phyloP scores from a whole-genome alignment of 2,888 invertebrate genomes.

The Epiblema foenella region DNA sequence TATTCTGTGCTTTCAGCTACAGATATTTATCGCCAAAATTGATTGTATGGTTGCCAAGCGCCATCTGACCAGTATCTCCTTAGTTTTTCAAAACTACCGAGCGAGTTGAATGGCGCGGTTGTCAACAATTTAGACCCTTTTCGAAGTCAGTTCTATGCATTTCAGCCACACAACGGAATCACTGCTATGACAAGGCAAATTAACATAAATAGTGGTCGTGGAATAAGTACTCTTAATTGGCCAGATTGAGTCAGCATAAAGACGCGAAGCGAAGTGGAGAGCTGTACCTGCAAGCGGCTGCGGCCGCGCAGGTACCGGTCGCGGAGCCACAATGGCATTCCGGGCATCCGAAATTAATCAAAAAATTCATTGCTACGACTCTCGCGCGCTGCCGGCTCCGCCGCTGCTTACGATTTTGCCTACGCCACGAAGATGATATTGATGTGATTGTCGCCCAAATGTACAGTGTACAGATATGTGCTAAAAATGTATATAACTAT shows the following conservation, averaged over 20 bases:
- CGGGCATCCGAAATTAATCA: constrained; percentile 81
- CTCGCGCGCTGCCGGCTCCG: constrained; percentile 63
- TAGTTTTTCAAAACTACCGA: too few species aligned
- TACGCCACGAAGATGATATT: constrained; percentile 2
- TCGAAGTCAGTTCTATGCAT: neutral
- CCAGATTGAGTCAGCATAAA: constrained; percentile 18
- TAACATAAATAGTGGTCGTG: neutral
- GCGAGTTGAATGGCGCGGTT: too few species aligned
- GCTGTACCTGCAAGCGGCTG: constrained; percentile 54
- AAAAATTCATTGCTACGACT: constrained; percentile 70
- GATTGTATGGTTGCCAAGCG: too few species aligned
- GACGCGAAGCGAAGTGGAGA: constrained; percentile 42
- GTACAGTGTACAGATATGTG: neutral
- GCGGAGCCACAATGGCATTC: constrained; percentile 80
- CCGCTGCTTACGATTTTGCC: constrained; percentile 46
- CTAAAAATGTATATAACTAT: constrained; percentile 6
- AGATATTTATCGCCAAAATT: too few species aligned
- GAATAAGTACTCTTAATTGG: neutral
- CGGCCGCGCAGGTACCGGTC: constrained; percentile 67
- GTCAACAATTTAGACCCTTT: too few species aligned
- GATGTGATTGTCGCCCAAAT: neutral
- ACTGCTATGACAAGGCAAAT: neutral
- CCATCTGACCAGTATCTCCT: too few species aligned
- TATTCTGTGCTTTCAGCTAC: too few species aligned
- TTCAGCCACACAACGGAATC: neutral